Evolutionary conservation across 1,140 invertebrate species (phyloP).

Genomic region (Babylonia areolata): DNA sequence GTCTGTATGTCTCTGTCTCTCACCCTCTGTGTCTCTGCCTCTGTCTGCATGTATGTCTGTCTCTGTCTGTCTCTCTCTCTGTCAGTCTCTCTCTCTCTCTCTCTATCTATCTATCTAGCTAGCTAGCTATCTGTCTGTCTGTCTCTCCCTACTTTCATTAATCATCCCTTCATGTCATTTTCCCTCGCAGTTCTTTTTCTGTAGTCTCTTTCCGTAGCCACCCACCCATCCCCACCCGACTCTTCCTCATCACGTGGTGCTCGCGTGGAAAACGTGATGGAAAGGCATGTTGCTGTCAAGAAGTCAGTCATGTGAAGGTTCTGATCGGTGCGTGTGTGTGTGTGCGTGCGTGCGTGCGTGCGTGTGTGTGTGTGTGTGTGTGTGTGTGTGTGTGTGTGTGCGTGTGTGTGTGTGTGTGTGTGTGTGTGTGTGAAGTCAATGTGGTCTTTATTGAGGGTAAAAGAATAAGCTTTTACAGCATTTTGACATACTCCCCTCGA

Average conservation of each 20-base stretch:
- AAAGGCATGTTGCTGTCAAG: too few relatives aligned
- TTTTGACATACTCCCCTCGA: too few relatives aligned
- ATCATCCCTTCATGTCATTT: background rate
- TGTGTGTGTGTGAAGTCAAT: background rate
- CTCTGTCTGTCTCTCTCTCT: background rate
- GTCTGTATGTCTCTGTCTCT: background rate
- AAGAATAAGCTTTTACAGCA: background rate
- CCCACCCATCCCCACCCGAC: too few relatives aligned
- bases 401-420: background rate
- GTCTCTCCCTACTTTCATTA: background rate
- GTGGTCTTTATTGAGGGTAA: background rate
- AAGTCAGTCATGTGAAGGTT: too few relatives aligned
- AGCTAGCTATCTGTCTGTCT: background rate
- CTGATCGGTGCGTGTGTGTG: too few relatives aligned
- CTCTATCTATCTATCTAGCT: conserved; percentile 5
- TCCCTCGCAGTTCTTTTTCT: too few relatives aligned
- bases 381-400: background rate
- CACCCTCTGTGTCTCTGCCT: conserved; percentile 2
- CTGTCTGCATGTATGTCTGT: background rate
- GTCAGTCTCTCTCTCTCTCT: background rate
- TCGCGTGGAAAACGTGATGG: too few relatives aligned
- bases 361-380: background rate
- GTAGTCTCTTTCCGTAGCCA: too few relatives aligned
- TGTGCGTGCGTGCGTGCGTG: background rate
- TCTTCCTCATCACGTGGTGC: too few relatives aligned